A percentile compares a stretch with the other conserved stretches of the same genome.
phyloP scores from a whole-genome alignment of 2,888 invertebrate species.

The Leuctra nigra region DNA sequence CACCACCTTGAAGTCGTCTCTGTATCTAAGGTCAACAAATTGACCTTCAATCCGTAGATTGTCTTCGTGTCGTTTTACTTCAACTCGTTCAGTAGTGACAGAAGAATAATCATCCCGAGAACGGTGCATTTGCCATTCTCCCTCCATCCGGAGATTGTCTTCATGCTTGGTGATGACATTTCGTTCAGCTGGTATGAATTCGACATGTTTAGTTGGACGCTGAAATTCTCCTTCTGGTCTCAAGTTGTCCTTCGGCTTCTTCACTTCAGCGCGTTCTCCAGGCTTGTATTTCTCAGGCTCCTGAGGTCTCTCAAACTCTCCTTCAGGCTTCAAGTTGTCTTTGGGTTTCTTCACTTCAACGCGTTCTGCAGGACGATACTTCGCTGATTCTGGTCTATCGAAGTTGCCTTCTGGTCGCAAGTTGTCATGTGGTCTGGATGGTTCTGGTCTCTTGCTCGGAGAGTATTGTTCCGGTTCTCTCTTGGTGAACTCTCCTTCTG shows the following conservation, averaged over 20 bases:
- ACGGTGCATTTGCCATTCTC: constrained; percentile 35
- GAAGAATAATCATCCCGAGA: constrained; percentile 49
- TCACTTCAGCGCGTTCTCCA: constrained; percentile 41
- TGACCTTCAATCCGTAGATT: constrained; percentile 35
- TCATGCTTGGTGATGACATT: constrained; percentile 33
- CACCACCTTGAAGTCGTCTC: constrained; percentile 23
- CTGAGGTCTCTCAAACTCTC: constrained; percentile 37
- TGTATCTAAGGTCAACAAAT: constrained; percentile 37
- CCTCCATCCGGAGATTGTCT: constrained; percentile 41
- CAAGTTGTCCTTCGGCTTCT: constrained; percentile 33
- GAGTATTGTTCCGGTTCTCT: constrained; percentile 40
- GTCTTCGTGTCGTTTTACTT: constrained; percentile 36
- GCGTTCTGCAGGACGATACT: constrained; percentile 29
- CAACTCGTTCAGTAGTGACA: constrained; percentile 43
- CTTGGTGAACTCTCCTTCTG: constrained; percentile 45
- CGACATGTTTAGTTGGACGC: constrained; percentile 30
- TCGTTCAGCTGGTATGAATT: constrained; percentile 45
- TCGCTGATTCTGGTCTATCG: constrained; percentile 34
- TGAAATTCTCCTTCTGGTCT: constrained; percentile 36
- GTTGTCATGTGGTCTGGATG: constrained; percentile 58
- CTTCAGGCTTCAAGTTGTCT: constrained; percentile 37
- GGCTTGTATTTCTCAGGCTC: constrained; percentile 33
- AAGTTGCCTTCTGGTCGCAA: constrained; percentile 36
- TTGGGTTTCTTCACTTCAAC: constrained; percentile 26
- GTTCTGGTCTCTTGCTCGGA: constrained; percentile 53